A percentile compares a stretch with the other conserved stretches of the same genome.
phyloP scores from a whole-genome alignment of 2,888 invertebrate species.

The Drosophila vallismaia region DNA sequence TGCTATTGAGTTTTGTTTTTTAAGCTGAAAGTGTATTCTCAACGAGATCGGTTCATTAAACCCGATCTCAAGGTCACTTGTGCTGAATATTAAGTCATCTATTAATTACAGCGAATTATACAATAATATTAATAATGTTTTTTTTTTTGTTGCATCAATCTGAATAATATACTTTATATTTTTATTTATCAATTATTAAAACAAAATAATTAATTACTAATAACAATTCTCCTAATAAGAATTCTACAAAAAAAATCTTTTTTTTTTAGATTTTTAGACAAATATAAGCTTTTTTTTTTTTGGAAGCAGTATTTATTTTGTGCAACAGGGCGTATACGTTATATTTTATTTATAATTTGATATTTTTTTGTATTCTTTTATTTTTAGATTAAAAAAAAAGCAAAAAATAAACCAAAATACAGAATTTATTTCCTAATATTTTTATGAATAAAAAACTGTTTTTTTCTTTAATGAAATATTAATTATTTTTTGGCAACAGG shows the following conservation, averaged over 20 bases:
- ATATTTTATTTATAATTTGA: not conserved
- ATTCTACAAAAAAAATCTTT: not conserved
- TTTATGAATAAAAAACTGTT: too few species aligned
- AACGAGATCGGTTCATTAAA: constrained; percentile 22
- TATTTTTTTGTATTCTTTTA: too few species aligned
- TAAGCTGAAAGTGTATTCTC: constrained; percentile 9
- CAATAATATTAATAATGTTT: too few species aligned
- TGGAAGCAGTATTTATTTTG: too few species aligned
- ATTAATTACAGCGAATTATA: not conserved
- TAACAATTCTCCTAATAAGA: not conserved
- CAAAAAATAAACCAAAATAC: too few species aligned
- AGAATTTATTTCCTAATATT: too few species aligned
- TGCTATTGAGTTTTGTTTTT: not conserved
- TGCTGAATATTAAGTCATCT: constrained; percentile 6
- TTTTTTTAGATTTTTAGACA: too few species aligned
- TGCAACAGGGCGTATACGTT: not conserved
- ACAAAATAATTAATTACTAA: not conserved
- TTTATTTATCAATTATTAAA: not conserved
- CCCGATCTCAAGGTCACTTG: constrained; percentile 21
- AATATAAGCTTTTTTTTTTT: too few species aligned
- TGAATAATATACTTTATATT: not conserved
- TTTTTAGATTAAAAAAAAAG: too few species aligned
- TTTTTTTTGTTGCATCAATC: not conserved
- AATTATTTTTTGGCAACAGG: not conserved
- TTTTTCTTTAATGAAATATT: too few species aligned